Conservation (phyloP, 2,113 vertebrate species). For the Stictonetta naevosa region DNA sequence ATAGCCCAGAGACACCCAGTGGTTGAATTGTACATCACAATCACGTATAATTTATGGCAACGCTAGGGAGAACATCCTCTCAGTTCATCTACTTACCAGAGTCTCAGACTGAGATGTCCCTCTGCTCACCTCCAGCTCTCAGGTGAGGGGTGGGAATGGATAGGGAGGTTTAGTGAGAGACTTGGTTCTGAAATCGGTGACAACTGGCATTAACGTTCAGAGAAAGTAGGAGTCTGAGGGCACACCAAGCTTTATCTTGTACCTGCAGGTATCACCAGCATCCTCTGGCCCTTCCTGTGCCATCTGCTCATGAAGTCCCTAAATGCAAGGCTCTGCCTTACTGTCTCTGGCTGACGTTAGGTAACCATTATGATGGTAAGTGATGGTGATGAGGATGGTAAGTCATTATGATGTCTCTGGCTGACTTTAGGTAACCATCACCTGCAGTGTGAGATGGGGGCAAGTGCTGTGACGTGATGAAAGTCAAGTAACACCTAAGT, state of each 20-base stretch:
- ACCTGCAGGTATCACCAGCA: accelerated
- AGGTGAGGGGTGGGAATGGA: not conserved
- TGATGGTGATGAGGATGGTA: too few species aligned
- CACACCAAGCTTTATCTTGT: not conserved
- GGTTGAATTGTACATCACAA: not conserved
- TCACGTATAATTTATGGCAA: accelerated
- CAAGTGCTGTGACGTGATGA: not conserved
- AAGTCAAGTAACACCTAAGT: not conserved
- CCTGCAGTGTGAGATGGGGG: not conserved
- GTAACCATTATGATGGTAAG: not conserved
- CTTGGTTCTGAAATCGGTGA: not conserved
- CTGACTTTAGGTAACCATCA: not conserved
- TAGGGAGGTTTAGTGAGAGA: not conserved
- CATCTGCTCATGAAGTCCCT: not conserved
- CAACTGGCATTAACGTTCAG: not conserved
- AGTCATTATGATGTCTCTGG: not conserved
- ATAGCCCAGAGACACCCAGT: constrained; percentile 10
- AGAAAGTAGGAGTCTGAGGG: not conserved
- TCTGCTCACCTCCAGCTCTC: not conserved
- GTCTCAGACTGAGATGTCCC: not conserved
- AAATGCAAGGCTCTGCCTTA: not conserved
- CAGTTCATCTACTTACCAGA: not conserved
- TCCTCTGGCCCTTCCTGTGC: not conserved
- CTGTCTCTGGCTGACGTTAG: not conserved
- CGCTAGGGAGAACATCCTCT: not conserved